Conservation (phyloP, 92 coral and sea anemone species). For the Heteractis magnifica region DNA sequence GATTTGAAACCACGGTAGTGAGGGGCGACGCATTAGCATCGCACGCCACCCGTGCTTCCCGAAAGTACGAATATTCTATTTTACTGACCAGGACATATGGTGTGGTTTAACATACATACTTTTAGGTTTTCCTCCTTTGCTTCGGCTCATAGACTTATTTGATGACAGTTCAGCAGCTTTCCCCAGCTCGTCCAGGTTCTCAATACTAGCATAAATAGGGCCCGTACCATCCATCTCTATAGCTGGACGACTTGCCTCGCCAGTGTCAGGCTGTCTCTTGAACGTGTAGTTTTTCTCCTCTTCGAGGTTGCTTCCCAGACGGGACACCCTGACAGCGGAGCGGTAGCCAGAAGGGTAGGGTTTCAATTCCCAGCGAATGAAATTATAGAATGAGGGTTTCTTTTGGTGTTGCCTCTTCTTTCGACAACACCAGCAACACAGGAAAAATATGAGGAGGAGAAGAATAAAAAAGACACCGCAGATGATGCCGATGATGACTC, state of each 20-base stretch:
- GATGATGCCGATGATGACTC: conserved; percentile 74
- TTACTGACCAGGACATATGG: too few relatives aligned
- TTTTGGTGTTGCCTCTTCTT: conserved; percentile 52
- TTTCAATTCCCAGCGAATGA: conserved; percentile 73
- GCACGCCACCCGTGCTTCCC: too few relatives aligned
- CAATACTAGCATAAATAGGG: conserved; percentile 75
- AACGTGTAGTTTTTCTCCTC: conserved; percentile 49
- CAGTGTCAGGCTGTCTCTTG: conserved; percentile 11
- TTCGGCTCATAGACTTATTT: background rate
- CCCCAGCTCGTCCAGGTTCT: conserved; percentile 38
- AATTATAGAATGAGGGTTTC: conserved; percentile 66
- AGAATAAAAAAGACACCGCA: conserved; percentile 66
- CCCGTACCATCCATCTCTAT: conserved; percentile 49
- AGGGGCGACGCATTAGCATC: too few relatives aligned
- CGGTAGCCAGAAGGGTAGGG: conserved; percentile 42
- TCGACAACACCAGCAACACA: conserved; percentile 71
- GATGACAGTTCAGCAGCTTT: conserved; percentile 3
- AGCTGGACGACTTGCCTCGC: conserved; percentile 1
- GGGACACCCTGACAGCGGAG: conserved; percentile 51
- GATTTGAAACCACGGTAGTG: too few relatives aligned
- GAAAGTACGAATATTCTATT: too few relatives aligned
- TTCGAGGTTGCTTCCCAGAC: conserved; percentile 41
- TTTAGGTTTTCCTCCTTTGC: conserved; percentile 32
- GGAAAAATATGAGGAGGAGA: conserved; percentile 44
- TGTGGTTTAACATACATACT: conserved; percentile 6